Evolutionary conservation across 2,797 vertebrate species (phyloP).

Genomic region (Myripristis jacobus): DNA sequence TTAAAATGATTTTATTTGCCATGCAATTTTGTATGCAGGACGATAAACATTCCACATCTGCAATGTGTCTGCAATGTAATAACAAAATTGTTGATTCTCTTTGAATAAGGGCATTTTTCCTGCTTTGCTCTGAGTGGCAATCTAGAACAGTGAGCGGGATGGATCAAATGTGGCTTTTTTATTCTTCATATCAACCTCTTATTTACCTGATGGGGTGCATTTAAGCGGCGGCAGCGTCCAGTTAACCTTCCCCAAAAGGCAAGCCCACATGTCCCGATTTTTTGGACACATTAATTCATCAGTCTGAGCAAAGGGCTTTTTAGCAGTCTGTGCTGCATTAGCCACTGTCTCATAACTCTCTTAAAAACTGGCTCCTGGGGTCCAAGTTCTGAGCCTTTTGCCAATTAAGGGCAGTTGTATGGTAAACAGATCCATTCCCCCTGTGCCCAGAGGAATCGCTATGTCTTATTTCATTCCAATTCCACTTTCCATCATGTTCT

Average conservation of each 20-base stretch:
- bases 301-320: conserved; percentile 50
- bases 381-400: conserved; percentile 67
- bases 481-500: conserved; percentile 71
- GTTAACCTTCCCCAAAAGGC: conserved; percentile 43
- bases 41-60: conserved; percentile 7
- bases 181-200: conserved; percentile 55
- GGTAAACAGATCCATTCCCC: conserved; percentile 70
- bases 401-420: conserved; percentile 74
- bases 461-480: conserved; percentile 74
- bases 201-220: conserved; percentile 55
- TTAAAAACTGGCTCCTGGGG: conserved; percentile 67
- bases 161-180: conserved; percentile 39
- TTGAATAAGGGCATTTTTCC: conserved; percentile 18
- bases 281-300: conserved; percentile 65
- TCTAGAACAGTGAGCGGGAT: neutral
- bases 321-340: conserved; percentile 76
- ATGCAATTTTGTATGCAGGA: no score
- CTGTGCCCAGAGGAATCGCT: conserved; percentile 54
- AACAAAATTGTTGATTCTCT: conserved; percentile 23
- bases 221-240: conserved; percentile 53
- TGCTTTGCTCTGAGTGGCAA: conserved; percentile 11
- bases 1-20: conserved; percentile 18
- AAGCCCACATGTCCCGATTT: conserved; percentile 65
- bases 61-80: conserved; percentile 13
- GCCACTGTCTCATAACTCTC: conserved; percentile 76